Evolutionary conservation across 2,113 vertebrate species (phyloP).

Genomic region (Pangasianodon hypophthalmus): DNA sequence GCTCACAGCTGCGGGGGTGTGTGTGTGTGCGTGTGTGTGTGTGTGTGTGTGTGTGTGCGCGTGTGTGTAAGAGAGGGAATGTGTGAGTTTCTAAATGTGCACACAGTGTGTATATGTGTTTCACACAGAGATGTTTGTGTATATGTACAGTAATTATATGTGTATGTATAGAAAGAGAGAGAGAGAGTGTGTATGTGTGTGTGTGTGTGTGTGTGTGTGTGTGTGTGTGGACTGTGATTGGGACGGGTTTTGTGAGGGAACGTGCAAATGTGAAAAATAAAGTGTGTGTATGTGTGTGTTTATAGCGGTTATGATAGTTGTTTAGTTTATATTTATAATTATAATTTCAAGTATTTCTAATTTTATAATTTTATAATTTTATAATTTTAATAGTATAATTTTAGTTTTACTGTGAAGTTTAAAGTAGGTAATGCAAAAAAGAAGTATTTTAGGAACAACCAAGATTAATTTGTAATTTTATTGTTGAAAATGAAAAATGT

Average conservation of each 20-base stretch:
- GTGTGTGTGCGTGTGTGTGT: conserved; percentile 37
- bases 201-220: not conserved
- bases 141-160: not conserved
- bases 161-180: not conserved
- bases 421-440: too few species aligned
- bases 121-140: not conserved
- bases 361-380: not conserved
- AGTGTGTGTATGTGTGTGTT: conserved; percentile 38
- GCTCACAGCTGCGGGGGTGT: conserved; percentile 81
- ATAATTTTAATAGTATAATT: not conserved
- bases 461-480: not conserved
- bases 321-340: not conserved
- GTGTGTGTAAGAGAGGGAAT: conserved; percentile 32
- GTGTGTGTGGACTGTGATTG: not conserved
- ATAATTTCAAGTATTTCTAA: not conserved
- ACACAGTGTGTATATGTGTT: not conserved
- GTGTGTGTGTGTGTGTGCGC: conserved; percentile 42
- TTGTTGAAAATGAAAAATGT: not conserved
- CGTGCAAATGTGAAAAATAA: conserved; percentile 4
- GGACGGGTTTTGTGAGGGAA: not conserved
- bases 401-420: not conserved
- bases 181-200: too few species aligned
- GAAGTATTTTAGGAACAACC: not conserved
- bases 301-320: not conserved
- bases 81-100: conserved; percentile 7